Percentiles rank a stretch among this genome's conserved stretches.
These are phyloP conservation scores for Xenopus petersii DNA, from an alignment of 2,797 vertebrate genomes.

Conservation along the genomic window DNA sequence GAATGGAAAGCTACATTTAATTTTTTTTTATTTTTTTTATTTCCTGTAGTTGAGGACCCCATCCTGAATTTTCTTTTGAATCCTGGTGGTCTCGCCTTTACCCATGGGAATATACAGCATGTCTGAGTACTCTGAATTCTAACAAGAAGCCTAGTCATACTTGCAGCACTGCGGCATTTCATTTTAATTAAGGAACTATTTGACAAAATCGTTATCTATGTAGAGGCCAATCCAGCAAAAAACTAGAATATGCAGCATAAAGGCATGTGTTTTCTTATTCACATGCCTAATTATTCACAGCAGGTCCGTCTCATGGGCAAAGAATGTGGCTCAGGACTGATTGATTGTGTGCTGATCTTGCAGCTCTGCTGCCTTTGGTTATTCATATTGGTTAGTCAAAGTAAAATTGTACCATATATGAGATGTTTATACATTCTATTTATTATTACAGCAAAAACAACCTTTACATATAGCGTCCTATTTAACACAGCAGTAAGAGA, in stretches of 20 bases:
- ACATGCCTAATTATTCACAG: constrained; percentile 2
- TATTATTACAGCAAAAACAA: too few relatives aligned
- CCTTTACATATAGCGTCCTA: too few relatives aligned
- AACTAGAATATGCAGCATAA: not conserved
- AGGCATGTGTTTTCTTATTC: not conserved
- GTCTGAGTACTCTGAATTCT: not conserved
- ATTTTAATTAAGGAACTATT: not conserved
- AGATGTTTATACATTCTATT: too few relatives aligned
- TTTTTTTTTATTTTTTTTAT: too few relatives aligned
- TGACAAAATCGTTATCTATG: not conserved
- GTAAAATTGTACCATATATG: not conserved
- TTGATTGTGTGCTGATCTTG: not conserved
- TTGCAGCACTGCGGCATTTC: not conserved
- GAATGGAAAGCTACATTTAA: too few relatives aligned
- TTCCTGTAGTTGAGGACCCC: too few relatives aligned
- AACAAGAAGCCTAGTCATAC: not conserved
- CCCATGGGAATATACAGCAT: too few relatives aligned
- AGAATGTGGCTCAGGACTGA: not conserved
- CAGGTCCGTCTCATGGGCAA: not conserved
- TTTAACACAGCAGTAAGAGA: too few relatives aligned
- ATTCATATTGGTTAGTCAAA: not conserved
- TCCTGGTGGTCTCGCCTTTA: too few relatives aligned
- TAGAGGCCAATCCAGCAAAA: not conserved
- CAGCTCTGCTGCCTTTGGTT: not conserved
- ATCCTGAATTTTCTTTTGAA: too few relatives aligned